Base-by-base conservation (phyloP, 2,888 invertebrate species). In the Cylloceria caligata region DNA sequence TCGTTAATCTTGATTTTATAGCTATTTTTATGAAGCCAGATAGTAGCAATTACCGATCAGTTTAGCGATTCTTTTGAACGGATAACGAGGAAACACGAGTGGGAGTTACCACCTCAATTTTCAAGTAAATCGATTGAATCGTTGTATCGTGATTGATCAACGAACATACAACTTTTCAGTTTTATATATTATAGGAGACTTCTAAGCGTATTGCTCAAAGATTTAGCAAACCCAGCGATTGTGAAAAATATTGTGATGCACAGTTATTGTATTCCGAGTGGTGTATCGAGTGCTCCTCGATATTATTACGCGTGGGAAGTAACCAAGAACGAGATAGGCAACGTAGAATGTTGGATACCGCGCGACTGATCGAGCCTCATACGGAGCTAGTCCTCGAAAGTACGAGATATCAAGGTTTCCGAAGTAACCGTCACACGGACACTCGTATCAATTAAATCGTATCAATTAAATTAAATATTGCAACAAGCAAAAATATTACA, bases 311-410 rank as follows among this genome's bases (percentile, higher is more conserved):
- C 62, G 81, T 81, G 73, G 81, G 81, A 73, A 39, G 71, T 47
- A 76, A 72, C 42, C 49, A 49, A 27, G 60, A 42, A 80, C 47
- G 80, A 36, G 36, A 74, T 11, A 9, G 24, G 9, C 19, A 34
- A 65, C 30, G 42, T 60, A 30, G 7, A 60, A 47, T 16, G 19
- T 11, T 49, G 36, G 21, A 39, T 34, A 67, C 39, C 45, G 30
- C 36, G 30, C 47, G 71, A 36, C 67, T 16, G 81, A 72, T 57
- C 76, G 57, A 69, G 69, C 78, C 81, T 65, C 78, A 69, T 78
- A 81, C 74, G 81, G 81, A 13, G 73, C 47, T 64, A 57, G 64
- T 69, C 73, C 73, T 69, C 69, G 81, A 78, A 74, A 68, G 72
- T 77, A 42, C 21, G 55, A 68, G 69, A 73, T 49, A 55, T 77